Conservation (phyloP, 2,113 vertebrate species). For the Symphodus melops region DNA sequence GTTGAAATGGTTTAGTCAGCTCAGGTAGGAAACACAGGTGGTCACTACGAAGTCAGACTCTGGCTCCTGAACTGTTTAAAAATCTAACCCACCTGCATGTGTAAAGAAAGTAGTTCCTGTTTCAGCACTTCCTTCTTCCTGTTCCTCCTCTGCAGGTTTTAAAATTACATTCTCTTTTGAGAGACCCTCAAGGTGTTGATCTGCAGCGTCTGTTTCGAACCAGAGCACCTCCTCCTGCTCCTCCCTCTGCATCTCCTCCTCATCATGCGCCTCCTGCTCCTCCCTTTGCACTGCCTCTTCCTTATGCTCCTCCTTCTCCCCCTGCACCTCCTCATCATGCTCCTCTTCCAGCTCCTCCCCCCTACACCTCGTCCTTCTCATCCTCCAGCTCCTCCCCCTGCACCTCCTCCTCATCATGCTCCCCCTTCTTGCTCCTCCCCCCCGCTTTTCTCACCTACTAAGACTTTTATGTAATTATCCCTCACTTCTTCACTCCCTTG, state of each 20-base stretch:
- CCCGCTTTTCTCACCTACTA: conserved; percentile 32
- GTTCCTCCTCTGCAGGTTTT: not conserved
- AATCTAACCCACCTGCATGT: not conserved
- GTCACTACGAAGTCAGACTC: not conserved
- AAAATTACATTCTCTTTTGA: conserved; percentile 21
- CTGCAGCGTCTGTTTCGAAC: conserved; percentile 7
- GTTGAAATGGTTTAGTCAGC: not conserved
- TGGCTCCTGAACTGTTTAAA: not conserved
- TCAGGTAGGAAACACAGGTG: not conserved
- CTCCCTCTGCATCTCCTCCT: not conserved
- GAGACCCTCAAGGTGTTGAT: conserved; percentile 24
- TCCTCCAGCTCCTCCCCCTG: not conserved
- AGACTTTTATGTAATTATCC: conserved; percentile 66
- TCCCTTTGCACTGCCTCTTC: too few relatives aligned
- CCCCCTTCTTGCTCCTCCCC: not conserved
- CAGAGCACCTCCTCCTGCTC: conserved; percentile 5
- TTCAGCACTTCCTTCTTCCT: conserved; percentile 34
- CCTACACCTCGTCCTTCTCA: not conserved
- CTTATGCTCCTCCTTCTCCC: not conserved
- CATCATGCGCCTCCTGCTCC: not conserved
- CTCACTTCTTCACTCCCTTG: conserved; percentile 36
- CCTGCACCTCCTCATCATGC: not conserved
- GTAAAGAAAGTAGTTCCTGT: conserved; percentile 7
- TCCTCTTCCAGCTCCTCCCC: not conserved
- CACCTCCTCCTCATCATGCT: not conserved